A percentile compares a stretch with the other conserved stretches of the same genome.
Evolutionary conservation across 2,113 vertebrate genomes (phyloP).

Genomic region (Centropristis striata): DNA sequence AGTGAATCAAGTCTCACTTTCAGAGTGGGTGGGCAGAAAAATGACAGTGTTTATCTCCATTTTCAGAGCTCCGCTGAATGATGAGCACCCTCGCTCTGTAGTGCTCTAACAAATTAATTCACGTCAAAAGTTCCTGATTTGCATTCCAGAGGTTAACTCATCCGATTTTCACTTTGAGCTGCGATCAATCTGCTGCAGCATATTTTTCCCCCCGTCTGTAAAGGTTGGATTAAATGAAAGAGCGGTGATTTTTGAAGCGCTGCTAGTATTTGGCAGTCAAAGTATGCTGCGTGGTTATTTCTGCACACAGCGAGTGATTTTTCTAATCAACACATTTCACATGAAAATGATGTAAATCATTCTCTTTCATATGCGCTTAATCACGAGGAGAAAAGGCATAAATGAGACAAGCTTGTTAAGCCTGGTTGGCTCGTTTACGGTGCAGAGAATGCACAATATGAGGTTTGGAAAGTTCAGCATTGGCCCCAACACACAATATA

Average conservation of each 20-base stretch:
- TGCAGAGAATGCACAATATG: not conserved
- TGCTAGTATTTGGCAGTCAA: constrained; percentile 27
- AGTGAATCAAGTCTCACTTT: constrained; percentile 39
- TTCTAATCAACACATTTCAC: constrained; percentile 54
- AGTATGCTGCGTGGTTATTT: constrained; percentile 8
- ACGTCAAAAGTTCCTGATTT: constrained; percentile 55
- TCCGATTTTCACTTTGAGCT: constrained; percentile 53
- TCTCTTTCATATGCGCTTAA: constrained; percentile 43
- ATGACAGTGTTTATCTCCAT: constrained; percentile 53
- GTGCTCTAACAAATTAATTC: constrained; percentile 47
- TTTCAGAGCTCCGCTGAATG: constrained; percentile 33
- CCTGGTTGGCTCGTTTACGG: not conserved
- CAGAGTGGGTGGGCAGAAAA: constrained; percentile 29
- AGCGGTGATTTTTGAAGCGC: constrained; percentile 23
- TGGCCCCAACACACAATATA: not conserved
- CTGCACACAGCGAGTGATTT: constrained; percentile 24
- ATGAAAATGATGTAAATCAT: constrained; percentile 48
- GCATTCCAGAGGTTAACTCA: constrained; percentile 52
- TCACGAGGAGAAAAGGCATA: constrained; percentile 23
- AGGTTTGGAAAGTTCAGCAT: not conserved
- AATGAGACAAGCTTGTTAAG: constrained; percentile 46
- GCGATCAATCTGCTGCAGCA: constrained; percentile 51
- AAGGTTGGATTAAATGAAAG: constrained; percentile 40
- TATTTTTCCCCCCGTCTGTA: not conserved
- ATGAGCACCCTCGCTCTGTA: constrained; percentile 34